phyloP scores from a whole-genome alignment of 1,140 invertebrate species.

The Drosophila willistoni region DNA sequence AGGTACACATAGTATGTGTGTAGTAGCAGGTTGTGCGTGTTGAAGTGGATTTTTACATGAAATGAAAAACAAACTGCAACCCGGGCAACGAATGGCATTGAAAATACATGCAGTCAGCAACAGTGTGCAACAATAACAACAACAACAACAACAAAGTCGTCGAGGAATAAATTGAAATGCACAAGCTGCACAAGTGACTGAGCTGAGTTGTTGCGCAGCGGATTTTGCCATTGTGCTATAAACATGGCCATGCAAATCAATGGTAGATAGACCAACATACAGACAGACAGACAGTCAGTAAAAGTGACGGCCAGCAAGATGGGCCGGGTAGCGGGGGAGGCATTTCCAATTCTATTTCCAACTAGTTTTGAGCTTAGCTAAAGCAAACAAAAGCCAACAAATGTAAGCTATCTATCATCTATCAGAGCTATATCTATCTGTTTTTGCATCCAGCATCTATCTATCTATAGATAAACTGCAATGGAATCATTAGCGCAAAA shows the following conservation, averaged over 20 bases:
- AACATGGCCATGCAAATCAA: slow-evolving; percentile 71
- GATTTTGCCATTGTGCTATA: slow-evolving; percentile 68
- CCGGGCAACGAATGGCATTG: slow-evolving; percentile 42
- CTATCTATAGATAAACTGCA: neutral
- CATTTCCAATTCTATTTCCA: slow-evolving; percentile 25
- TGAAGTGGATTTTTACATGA: slow-evolving; percentile 34
- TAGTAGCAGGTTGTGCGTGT: slow-evolving; percentile 39
- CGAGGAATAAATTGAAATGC: slow-evolving; percentile 61
- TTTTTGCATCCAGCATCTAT: neutral
- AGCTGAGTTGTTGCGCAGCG: slow-evolving; percentile 46
- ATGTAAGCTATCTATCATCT: slow-evolving; percentile 30
- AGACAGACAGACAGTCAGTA: neutral
- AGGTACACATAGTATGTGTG: slow-evolving; percentile 52
- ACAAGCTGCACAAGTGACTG: slow-evolving; percentile 56
- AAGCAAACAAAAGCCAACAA: slow-evolving; percentile 41
- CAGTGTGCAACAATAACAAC: neutral
- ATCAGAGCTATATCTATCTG: neutral
- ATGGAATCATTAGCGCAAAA: slow-evolving; percentile 39
- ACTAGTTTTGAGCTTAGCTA: slow-evolving; percentile 19
- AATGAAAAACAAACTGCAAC: slow-evolving; percentile 52
- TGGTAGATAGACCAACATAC: slow-evolving; percentile 17
- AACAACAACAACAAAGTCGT: slow-evolving; percentile 14
- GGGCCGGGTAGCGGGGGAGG: neutral
- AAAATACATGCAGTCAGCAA: slow-evolving; percentile 39
- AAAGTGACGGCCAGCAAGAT: neutral